Evolutionary conservation across 2,113 vertebrate genomes (phyloP).

Genomic region (Tychaedon coryphoeus): DNA sequence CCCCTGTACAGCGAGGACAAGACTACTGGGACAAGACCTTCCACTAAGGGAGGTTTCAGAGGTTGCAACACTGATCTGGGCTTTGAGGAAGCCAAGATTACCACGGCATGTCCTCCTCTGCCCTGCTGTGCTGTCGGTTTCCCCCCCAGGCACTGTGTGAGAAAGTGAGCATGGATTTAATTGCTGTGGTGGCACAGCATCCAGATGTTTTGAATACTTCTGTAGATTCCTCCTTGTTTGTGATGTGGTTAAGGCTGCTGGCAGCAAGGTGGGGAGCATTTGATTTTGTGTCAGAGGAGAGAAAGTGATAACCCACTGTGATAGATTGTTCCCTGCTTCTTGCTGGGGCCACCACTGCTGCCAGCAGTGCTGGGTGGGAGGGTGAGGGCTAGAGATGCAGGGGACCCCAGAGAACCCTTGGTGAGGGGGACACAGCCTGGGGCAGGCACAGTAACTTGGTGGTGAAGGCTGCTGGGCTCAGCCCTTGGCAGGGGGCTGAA

Average conservation of each 20-base stretch:
- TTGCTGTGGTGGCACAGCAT: slow-evolving; percentile 22
- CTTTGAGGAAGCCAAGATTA: neutral
- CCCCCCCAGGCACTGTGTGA: slow-evolving; percentile 5
- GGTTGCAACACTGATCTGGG: neutral
- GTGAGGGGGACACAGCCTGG: rapidly evolving
- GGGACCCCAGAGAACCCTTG: neutral
- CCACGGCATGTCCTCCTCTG: slow-evolving; percentile 13
- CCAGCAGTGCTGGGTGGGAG: neutral
- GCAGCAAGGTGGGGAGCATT: slow-evolving; percentile 1
- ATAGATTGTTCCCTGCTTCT: neutral
- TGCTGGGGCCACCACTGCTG: neutral
- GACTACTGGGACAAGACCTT: neutral
- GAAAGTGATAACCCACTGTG: neutral
- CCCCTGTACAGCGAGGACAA: rapidly evolving
- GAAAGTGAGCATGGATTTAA: slow-evolving; percentile 42
- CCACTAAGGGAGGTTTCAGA: neutral
- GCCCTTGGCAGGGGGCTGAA: rapidly evolving
- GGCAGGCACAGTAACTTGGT: neutral
- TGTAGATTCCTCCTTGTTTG: slow-evolving; percentile 49
- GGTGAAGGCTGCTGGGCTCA: neutral
- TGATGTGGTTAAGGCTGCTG: slow-evolving; percentile 56
- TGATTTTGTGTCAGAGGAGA: neutral
- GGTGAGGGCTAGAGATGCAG: neutral
- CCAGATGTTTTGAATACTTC: slow-evolving; percentile 62
- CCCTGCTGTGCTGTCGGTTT: neutral